phyloP scores from a whole-genome alignment of 53 echinoderm and acorn worm genomes.

The Temnopleurus reevesii region DNA sequence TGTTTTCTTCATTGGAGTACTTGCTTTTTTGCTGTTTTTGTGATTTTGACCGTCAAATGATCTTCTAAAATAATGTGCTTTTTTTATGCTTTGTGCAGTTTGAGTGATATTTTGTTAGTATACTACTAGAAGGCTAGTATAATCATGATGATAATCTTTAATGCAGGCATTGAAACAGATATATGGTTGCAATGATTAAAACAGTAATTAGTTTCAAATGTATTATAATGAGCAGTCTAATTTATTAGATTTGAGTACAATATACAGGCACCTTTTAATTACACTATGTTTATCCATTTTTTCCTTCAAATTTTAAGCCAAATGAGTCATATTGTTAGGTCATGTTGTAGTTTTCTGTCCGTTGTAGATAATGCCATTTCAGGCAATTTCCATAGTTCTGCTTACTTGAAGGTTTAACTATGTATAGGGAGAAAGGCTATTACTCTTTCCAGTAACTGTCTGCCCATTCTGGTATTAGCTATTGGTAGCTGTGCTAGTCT shows the following conservation, averaged over 20 bases:
- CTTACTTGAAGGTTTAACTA: too few relatives aligned
- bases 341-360: too few relatives aligned
- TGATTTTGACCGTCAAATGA: conserved; percentile 8
- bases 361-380: too few relatives aligned
- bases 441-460: too few relatives aligned
- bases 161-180: conserved; percentile 12
- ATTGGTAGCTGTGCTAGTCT: too few relatives aligned
- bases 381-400: too few relatives aligned
- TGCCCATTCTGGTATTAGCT: too few relatives aligned
- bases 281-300: too few relatives aligned
- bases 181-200: not conserved
- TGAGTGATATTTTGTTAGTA: not conserved
- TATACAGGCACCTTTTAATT: not conserved
- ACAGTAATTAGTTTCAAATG: conserved; percentile 17
- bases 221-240: not conserved
- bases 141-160: conserved; percentile 9
- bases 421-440: too few relatives aligned
- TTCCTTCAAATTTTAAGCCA: too few relatives aligned
- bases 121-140: not conserved
- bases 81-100: conserved; percentile 18
- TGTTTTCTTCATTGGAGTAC: not conserved
- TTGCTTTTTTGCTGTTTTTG: conserved; percentile 20
- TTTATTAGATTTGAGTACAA: not conserved
- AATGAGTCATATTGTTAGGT: too few relatives aligned
- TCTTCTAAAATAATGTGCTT: not conserved